Base-by-base conservation (phyloP, 2,888 invertebrate genomes). In the Phaonia tiefii region DNA sequence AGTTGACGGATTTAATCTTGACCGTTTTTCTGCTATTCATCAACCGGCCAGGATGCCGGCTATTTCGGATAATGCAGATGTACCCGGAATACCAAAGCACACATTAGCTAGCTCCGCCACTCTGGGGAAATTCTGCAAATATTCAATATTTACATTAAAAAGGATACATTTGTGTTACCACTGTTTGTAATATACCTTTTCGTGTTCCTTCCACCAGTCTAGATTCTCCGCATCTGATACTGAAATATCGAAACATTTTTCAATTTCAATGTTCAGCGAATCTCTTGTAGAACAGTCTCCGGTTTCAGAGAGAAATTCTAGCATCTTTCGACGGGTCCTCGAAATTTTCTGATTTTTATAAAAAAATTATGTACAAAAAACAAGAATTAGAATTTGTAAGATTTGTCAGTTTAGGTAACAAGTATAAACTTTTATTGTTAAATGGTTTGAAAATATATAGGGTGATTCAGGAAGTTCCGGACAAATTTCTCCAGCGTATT, bases 1-100 rank as follows among this genome's bases (percentile, higher is more conserved):
- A 11, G 67, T 51, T 11, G 67, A 15, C 4, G 37, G 39, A 25
- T 71, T 58, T n/a, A 71, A 44, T 11, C 31, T 42, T 7, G 54
- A 54, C 26, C 56, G n/a, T 26, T 71, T 71, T 15, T 42, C 26
- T 13, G 26, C 26, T 1, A 71, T 31, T 17, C 46, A 71, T 3
- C 5, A 26, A 17, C 70, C 70, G 17, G 58, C 70, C 10, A 58
- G 4, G 1, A 58, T 58, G 17, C 56, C 44, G 17, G 44, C 44
- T 5, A 44, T 42, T 44, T 71, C 46, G 0, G 58, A 58, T 7
- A 44, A 71, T 0, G 58, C 58, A 13, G 70, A 58, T 17, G 70
- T 71, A 0, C 25, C 58, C 15, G 42, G 26, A 13, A 71, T 58
- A 4, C 69, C 26, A 58, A 56, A 44, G 15, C 54, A 70, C 8